Evolutionary conservation across 2,888 invertebrate genomes (phyloP).

Genomic region (Habrosyne pyritoides): DNA sequence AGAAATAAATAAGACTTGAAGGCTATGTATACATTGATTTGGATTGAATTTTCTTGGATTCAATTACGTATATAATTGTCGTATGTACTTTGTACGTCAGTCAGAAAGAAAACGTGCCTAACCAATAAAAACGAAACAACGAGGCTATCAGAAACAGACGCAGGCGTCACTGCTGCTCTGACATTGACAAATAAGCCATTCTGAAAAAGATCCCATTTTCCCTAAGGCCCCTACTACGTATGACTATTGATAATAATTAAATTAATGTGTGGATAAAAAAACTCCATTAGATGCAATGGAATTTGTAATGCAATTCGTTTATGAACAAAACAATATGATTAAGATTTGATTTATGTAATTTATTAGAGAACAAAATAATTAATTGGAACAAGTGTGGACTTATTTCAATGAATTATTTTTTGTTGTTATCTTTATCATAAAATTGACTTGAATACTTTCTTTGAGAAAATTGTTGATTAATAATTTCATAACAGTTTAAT

Average conservation of each 20-base stretch:
- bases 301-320: not conserved
- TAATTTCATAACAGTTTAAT: too few relatives aligned
- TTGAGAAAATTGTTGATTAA: too few relatives aligned
- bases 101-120: constrained; percentile 51
- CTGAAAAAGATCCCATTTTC: constrained; percentile 70
- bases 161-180: constrained; percentile 63
- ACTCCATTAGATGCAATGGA: not conserved
- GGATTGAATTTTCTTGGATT: not conserved
- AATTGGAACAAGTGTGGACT: too few relatives aligned
- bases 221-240: constrained; percentile 60
- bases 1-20: too few relatives aligned
- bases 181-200: constrained; percentile 77
- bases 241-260: constrained; percentile 49
- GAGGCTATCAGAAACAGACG: constrained; percentile 71
- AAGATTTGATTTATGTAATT: too few relatives aligned
- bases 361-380: too few relatives aligned
- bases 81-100: constrained; percentile 27
- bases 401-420: too few relatives aligned
- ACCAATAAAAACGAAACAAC: constrained; percentile 71
- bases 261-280: constrained; percentile 26
- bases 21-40: not conserved
- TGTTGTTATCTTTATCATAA: too few relatives aligned
- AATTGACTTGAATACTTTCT: too few relatives aligned
- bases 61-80: constrained; percentile 13
- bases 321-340: not conserved